Conservation (phyloP, 2,113 vertebrate genomes). For the Aepyceros melampus region DNA sequence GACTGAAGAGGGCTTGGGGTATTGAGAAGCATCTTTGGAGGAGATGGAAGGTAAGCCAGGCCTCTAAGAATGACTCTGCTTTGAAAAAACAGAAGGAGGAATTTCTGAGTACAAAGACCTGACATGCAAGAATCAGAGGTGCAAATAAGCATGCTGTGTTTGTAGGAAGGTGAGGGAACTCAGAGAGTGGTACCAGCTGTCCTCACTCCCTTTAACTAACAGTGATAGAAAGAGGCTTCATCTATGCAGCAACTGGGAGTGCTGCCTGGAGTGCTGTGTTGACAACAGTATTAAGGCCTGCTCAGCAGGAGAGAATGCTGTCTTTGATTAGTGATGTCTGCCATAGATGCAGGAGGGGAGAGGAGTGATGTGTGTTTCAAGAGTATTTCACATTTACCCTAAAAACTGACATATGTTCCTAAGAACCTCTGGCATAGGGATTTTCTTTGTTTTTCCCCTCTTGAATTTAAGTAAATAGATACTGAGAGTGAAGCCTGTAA, state of each 20-base stretch:
- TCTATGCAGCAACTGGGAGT: neutral
- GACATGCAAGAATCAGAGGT: neutral
- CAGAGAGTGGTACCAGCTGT: neutral
- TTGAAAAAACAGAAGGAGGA: constrained; percentile 6
- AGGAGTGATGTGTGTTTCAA: neutral
- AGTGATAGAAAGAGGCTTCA: neutral
- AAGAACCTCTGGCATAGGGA: neutral
- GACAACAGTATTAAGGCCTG: neutral
- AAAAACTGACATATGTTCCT: neutral
- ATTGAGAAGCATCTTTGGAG: neutral
- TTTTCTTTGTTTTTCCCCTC: neutral
- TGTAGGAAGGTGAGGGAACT: neutral
- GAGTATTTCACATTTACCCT: neutral
- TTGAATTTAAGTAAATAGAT: neutral
- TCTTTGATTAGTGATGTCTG: neutral
- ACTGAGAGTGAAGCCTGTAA: neutral
- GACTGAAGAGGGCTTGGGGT: neutral
- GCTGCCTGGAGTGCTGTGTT: neutral
- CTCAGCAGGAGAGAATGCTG: neutral
- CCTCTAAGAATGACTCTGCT: neutral
- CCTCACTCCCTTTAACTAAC: neutral
- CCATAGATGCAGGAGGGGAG: neutral
- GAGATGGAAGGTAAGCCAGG: neutral
- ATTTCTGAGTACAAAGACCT: neutral
- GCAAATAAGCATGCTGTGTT: neutral